These are phyloP conservation scores for Microplitis deprimator DNA, from an alignment of 2,888 invertebrate species.

Conservation along the genomic window DNA sequence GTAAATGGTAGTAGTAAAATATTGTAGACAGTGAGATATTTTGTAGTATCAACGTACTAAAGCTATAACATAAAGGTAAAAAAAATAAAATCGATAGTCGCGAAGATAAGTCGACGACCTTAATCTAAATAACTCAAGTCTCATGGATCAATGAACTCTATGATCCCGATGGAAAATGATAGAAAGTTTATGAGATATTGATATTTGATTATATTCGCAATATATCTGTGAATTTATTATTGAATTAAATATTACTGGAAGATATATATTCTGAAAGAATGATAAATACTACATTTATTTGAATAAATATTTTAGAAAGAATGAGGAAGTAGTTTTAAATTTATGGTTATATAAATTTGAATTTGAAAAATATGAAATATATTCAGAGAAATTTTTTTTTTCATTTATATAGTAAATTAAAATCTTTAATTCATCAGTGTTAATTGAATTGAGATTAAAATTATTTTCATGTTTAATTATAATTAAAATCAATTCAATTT, in stretches of 20 bases:
- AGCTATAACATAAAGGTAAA: not conserved
- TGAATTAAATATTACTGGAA: not conserved
- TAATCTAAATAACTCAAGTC: constrained; percentile 46
- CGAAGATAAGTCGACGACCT: constrained; percentile 44
- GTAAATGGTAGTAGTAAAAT: not conserved
- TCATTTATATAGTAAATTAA: no score
- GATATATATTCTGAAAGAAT: no score
- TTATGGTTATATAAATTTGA: no score
- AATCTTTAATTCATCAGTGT: no score
- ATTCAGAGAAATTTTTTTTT: no score
- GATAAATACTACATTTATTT: no score
- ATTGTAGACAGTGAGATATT: not conserved
- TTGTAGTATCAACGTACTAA: not conserved
- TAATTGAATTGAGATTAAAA: no score
- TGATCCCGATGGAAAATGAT: constrained; percentile 16
- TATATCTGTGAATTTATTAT: not conserved
- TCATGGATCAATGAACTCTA: constrained; percentile 42
- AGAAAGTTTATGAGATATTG: constrained; percentile 14
- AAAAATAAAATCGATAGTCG: constrained; percentile 34
- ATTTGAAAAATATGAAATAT: no score
- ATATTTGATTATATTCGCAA: constrained; percentile 1
- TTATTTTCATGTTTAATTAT: no score
- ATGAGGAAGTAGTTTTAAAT: no score
- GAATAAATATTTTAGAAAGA: no score
- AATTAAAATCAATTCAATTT: no score